Evolutionary conservation across 1,140 invertebrate genomes (phyloP).

Genomic region (Diorhabda elongata): DNA sequence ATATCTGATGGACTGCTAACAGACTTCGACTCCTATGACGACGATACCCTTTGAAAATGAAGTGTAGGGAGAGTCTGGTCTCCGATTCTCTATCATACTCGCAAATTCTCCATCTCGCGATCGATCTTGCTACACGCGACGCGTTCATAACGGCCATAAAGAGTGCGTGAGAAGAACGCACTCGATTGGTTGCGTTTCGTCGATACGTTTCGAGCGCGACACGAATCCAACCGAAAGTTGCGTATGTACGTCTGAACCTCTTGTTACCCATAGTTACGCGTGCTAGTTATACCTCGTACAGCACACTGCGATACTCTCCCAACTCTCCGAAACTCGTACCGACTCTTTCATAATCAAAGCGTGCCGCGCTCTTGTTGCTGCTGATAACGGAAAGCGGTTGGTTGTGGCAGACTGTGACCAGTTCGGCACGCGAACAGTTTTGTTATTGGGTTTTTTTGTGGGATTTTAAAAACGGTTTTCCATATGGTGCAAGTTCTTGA

Average conservation of each 20-base stretch:
- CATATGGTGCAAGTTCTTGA: conserved; percentile 48
- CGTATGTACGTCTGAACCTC: conserved; percentile 25
- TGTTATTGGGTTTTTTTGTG: conserved; percentile 1
- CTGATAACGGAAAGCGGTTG: neutral
- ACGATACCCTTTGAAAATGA: neutral
- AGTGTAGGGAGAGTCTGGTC: neutral
- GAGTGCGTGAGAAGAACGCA: conserved; percentile 36
- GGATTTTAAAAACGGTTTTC: conserved; percentile 15
- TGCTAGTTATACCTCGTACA: neutral
- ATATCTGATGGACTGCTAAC: too few species aligned
- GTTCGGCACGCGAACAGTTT: conserved; percentile 1
- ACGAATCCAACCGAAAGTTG: conserved; percentile 29
- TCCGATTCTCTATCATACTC: neutral
- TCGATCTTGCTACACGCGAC: conserved; percentile 31
- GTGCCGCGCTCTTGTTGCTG: conserved; percentile 14
- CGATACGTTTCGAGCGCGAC: conserved; percentile 33
- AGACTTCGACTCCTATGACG: neutral
- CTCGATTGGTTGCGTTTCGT: conserved; percentile 37
- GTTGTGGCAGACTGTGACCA: conserved; percentile 4
- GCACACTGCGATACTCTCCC: neutral
- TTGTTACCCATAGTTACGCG: conserved; percentile 22
- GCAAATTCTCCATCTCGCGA: neutral
- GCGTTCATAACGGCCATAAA: conserved; percentile 40
- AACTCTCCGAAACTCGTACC: neutral
- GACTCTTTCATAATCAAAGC: conserved; percentile 1